phyloP scores from a whole-genome alignment of 1,140 invertebrate species.

The Drosophila serrata region DNA sequence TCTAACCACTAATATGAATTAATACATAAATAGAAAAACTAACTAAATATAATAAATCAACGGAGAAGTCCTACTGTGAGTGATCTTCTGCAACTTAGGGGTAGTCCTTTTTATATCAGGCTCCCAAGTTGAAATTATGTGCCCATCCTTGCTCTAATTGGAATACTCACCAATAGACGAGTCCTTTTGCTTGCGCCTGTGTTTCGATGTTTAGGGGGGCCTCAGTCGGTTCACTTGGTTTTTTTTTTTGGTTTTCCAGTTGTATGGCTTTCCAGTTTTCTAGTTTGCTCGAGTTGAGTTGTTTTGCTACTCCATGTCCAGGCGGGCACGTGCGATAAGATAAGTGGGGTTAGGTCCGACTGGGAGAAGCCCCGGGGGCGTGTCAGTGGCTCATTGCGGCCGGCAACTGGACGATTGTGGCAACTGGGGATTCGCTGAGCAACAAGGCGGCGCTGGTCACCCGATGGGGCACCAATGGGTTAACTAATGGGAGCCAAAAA shows the following conservation, averaged over 20 bases:
- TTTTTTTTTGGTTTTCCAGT: slow-evolving; percentile 14
- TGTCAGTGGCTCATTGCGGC: slow-evolving; percentile 25
- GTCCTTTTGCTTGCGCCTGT: slow-evolving; percentile 32
- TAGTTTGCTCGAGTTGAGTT: slow-evolving; percentile 4
- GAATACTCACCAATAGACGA: slow-evolving; percentile 35
- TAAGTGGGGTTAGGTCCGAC: slow-evolving; percentile 30
- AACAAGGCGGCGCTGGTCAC: slow-evolving; percentile 32
- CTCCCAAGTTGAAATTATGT: background rate
- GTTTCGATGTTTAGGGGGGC: slow-evolving; percentile 3
- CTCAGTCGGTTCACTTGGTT: slow-evolving; percentile 5
- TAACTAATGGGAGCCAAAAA: slow-evolving; percentile 35
- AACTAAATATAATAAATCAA: background rate
- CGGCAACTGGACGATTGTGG: slow-evolving; percentile 4
- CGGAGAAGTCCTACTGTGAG: background rate
- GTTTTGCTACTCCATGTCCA: slow-evolving; percentile 9
- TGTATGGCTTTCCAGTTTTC: slow-evolving; percentile 11
- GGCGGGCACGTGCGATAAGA: slow-evolving; percentile 36
- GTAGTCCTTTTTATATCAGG: background rate
- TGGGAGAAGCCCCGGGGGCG: slow-evolving; percentile 27
- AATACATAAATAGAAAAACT: background rate
- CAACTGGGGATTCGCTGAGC: slow-evolving; percentile 22
- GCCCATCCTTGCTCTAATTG: background rate
- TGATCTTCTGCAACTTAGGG: background rate
- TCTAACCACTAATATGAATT: background rate
- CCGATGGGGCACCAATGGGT: slow-evolving; percentile 46